These are phyloP conservation scores for Margaritifera margaritifera DNA, from an alignment of 2,888 invertebrate genomes.

Conservation along the genomic window DNA sequence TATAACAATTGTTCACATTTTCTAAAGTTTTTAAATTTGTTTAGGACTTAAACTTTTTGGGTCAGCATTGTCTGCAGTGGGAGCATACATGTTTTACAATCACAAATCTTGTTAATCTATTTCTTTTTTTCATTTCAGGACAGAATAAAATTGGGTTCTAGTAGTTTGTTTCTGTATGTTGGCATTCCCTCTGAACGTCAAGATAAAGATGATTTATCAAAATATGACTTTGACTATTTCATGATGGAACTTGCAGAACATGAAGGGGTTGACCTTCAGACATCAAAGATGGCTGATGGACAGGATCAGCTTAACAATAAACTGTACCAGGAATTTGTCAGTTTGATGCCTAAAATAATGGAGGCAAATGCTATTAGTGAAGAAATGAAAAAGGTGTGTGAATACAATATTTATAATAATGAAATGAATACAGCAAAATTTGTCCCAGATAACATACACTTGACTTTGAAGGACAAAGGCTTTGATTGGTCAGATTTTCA, in stretches of 20 bases:
- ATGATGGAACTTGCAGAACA: constrained; percentile 58
- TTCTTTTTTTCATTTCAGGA: constrained; percentile 38
- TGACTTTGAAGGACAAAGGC: background rate
- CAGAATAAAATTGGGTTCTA: constrained; percentile 57
- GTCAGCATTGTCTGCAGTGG: too few species aligned
- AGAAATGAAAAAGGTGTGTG: constrained; percentile 54
- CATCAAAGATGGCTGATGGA: constrained; percentile 20
- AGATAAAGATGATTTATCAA: constrained; percentile 20
- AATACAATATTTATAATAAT: background rate
- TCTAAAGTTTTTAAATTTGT: too few species aligned
- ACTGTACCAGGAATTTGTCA: constrained; percentile 56
- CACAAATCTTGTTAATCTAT: too few species aligned
- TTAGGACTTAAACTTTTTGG: too few species aligned
- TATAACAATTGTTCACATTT: too few species aligned
- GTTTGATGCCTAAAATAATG: constrained; percentile 52
- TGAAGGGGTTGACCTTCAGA: constrained; percentile 37
- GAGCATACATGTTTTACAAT: too few species aligned
- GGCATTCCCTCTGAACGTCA: constrained; percentile 45
- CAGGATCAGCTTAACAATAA: constrained; percentile 26
- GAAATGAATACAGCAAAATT: background rate
- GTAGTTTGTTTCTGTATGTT: constrained; percentile 52
- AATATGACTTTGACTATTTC: constrained; percentile 54
- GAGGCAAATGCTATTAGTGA: constrained; percentile 63
- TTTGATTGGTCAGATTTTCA: background rate
- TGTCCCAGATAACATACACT: background rate